These are phyloP conservation scores for Macrophya alboannulata DNA, from an alignment of 2,888 invertebrate genomes.

Conservation along the genomic window DNA sequence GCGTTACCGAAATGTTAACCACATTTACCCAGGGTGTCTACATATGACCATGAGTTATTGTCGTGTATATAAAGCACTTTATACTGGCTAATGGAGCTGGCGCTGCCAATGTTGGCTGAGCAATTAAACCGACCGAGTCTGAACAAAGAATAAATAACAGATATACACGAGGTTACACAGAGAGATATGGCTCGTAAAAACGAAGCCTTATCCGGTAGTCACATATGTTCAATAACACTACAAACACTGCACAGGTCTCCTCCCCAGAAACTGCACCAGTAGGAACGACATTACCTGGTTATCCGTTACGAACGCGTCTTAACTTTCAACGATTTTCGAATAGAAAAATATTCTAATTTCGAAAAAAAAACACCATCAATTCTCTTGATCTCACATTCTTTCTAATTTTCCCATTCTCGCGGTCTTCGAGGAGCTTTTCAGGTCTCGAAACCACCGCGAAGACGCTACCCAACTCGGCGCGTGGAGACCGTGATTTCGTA, in stretches of 20 bases:
- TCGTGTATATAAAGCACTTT: constrained; percentile 60
- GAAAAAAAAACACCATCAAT: background rate
- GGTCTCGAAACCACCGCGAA: background rate
- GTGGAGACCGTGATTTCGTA: background rate
- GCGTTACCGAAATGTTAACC: constrained; percentile 51
- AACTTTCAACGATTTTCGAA: background rate
- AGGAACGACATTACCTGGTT: background rate
- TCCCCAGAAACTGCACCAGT: constrained; percentile 20
- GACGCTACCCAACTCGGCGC: background rate
- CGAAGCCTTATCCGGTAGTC: constrained; percentile 57
- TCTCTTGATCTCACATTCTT: background rate
- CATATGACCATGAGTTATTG: constrained; percentile 26
- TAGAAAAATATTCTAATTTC: background rate
- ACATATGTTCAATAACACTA: constrained; percentile 59
- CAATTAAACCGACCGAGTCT: constrained; percentile 69
- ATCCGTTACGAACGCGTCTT: background rate
- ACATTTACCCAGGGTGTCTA: constrained; percentile 28
- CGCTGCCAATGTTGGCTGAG: constrained; percentile 71
- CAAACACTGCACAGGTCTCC: constrained; percentile 43
- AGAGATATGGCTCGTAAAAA: constrained; percentile 59
- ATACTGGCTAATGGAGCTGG: constrained; percentile 69
- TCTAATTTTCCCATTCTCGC: background rate
- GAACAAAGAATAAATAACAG: constrained; percentile 72
- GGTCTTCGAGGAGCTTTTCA: background rate
- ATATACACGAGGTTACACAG: constrained; percentile 68